Conservation (phyloP, 2,888 invertebrate genomes). For the Crepidodera aurea region DNA sequence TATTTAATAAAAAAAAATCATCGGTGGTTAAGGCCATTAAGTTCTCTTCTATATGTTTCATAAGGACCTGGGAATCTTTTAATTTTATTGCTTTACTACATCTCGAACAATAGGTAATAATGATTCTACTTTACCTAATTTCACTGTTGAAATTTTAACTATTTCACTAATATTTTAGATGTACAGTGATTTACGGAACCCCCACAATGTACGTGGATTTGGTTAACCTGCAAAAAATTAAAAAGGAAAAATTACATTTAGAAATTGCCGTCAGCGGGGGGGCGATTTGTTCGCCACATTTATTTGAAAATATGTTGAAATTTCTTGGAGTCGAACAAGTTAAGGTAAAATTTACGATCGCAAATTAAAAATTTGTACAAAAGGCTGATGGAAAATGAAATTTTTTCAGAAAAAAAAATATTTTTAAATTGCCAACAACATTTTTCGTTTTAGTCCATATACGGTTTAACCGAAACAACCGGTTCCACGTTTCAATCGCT, state of each 20-base stretch:
- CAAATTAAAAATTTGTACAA: too few species aligned
- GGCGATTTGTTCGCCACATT: conserved; percentile 72
- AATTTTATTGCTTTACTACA: too few species aligned
- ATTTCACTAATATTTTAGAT: conserved; percentile 62
- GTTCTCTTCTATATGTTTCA: too few species aligned
- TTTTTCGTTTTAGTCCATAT: conserved; percentile 63
- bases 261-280: conserved; percentile 75
- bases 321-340: conserved; percentile 62
- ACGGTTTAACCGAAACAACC: conserved; percentile 69
- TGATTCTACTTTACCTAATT: background rate
- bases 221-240: conserved; percentile 64
- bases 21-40: too few species aligned
- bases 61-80: too few species aligned
- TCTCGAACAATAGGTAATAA: too few species aligned
- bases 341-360: conserved; percentile 62
- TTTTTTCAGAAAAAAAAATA: too few species aligned
- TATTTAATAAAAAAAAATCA: too few species aligned
- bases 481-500: conserved; percentile 65
- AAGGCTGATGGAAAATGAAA: too few species aligned
- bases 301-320: conserved; percentile 65
- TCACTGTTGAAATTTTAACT: background rate
- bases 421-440: too few species aligned
- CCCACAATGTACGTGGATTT: conserved; percentile 89
- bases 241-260: conserved; percentile 62
- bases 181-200: conserved; percentile 77